Base-by-base conservation (phyloP, 2,113 vertebrate species). In the Chionomys nivalis region DNA sequence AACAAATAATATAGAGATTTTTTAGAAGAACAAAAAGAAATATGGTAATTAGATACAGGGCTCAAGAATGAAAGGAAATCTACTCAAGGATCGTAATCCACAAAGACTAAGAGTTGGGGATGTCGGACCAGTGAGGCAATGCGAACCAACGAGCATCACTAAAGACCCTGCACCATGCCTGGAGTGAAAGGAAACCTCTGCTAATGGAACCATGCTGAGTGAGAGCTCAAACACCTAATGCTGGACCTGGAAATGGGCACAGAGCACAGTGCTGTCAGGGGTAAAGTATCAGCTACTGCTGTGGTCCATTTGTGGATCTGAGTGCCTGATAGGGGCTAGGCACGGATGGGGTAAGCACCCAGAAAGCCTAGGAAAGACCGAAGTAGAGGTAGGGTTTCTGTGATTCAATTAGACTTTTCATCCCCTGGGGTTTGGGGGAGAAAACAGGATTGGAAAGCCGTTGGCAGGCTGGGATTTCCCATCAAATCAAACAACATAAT, bases 1-100 rank as follows among this genome's bases (percentile, higher is more conserved):
- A 85, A 70, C 13, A 83, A 49, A 83, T 52, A 76, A 65, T 9
- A 17, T 3, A 28, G 17, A 13, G n/a, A 5, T 52, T 31, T 94
- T 79, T 89, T 42, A 66, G 68, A 11, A 16, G 17, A 36, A 24
- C 7, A 52, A 86, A 65, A 83, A 87, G 39, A 89, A 76, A 96
- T n/a, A 33, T 33, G 2, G 42, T 4, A 49, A 52, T 3, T 85
- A 68, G 75, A 70, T 44, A 76, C 83, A 58, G 75, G 12, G 17
- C 44, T 55, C 14, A 10, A 92, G 72, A 90, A 77, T n/a, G 19
- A 79, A 83, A 24, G 47, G 31, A 55, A 78, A 76, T 77, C 36
- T 17, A 49, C 3, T 55, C 28, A 77, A 21, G 52, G 44, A 42
- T 63, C n/a, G 36, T 23, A 89, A 66, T 42, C 47, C 33, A 55